Evolutionary conservation across 2,113 vertebrate genomes (phyloP), one percentile per base, ranked within the genome.

Genomic region (Neoarius graeffei): DNA sequence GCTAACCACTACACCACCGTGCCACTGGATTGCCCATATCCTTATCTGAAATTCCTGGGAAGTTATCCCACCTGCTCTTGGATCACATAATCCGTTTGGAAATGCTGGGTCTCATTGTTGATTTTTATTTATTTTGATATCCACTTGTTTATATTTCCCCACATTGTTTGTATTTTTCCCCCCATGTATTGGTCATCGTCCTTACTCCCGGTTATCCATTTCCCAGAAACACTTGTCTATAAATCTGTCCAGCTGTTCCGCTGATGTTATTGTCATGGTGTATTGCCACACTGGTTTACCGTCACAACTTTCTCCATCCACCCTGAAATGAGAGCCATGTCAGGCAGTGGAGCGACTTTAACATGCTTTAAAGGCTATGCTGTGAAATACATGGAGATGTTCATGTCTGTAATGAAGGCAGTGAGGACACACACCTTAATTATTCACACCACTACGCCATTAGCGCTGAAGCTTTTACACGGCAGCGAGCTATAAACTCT

Each of bases 371-470:
- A 56, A 80, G 52, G 17, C 35, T 66, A 7, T 17, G 27, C 20
- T 77, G 52, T 77, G 81, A 80, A 56, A 48, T 8, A 25, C 71
- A 91, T 82, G 93, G 90, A 92, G 93, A 91, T 88, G 83, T 89
- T 93, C 92, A 88, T 91, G 59, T 83, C 54, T 89, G 59, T 93
- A 94, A 94, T 94, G 92, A 94, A 92, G 67, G 87, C 89, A 91
- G 89, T 87, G 89, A 90, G 90, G 91, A 91, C 89, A 87, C 83
- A 90, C 83, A 84, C 76, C 62, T 91, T 85, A 85, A 92, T 94
- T 93, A 93, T 94, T 93, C 91, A 94, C 79, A 84, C 80, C 48
- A 86, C 52, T 13, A 86, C 83, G 57, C 89, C 73, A 90, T 93
- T 94, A 92, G 85, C 19, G 76, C 84, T 87, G 52, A 71, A 48